phyloP scores from a whole-genome alignment of 2,888 invertebrate species.

The Drosophila neoperkinsi region DNA sequence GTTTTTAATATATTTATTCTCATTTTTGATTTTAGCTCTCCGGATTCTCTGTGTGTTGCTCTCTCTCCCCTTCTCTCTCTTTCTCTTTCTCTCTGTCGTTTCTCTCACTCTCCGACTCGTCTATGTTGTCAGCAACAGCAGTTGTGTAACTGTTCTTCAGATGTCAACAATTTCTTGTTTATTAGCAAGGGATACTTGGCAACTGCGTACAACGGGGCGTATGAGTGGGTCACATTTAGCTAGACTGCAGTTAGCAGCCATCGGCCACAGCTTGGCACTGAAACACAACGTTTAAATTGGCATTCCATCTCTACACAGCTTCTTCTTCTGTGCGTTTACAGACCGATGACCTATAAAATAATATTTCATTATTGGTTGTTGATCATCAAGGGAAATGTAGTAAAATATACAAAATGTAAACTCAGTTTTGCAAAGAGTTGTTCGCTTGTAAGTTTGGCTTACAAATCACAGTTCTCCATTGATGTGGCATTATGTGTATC shows the following conservation, averaged over 20 bases:
- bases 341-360: background rate
- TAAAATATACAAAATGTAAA: background rate
- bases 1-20: background rate
- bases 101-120: background rate
- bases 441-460: background rate
- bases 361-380: background rate
- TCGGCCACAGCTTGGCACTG: conserved; percentile 7
- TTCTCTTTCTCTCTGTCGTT: background rate
- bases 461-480: background rate
- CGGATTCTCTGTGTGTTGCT: background rate
- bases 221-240: conserved; percentile 44
- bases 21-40: background rate
- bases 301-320: conserved; percentile 17
- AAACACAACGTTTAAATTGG: conserved; percentile 45
- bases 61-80: background rate
- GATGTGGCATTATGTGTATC: background rate
- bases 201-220: conserved; percentile 47
- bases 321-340: no score
- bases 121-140: conserved; percentile 28
- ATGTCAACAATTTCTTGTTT: conserved; percentile 64
- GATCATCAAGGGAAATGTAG: background rate
- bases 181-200: conserved; percentile 49
- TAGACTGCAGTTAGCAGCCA: conserved; percentile 59
- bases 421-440: background rate
- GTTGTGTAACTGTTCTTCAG: conserved; percentile 47